These are phyloP conservation scores for Drosophila sucinea DNA, from an alignment of 1,140 invertebrate genomes.

Conservation along the genomic window DNA sequence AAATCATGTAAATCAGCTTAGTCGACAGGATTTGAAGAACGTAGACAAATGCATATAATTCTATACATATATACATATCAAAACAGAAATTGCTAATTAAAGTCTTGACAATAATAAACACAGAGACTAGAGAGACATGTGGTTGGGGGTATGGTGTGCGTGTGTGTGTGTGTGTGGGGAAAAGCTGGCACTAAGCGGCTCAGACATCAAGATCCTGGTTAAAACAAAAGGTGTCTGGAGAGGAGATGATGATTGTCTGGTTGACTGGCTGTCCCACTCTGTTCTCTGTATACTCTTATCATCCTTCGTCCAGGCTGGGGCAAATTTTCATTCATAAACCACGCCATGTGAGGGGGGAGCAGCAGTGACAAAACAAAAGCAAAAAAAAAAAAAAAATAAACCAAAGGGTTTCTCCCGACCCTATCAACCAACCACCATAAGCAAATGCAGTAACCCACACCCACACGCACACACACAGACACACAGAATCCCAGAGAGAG, in stretches of 20 bases:
- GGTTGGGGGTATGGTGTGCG: background rate
- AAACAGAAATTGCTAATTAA: slow-evolving; percentile 56
- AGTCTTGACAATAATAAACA: slow-evolving; percentile 52
- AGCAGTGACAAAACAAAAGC: slow-evolving; percentile 6
- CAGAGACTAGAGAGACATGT: background rate
- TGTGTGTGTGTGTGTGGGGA: background rate
- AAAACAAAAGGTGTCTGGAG: slow-evolving; percentile 52
- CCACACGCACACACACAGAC: slow-evolving; percentile 12
- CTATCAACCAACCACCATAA: slow-evolving; percentile 1
- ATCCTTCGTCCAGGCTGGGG: slow-evolving; percentile 35
- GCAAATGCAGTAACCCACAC: slow-evolving; percentile 40
- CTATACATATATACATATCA: slow-evolving; percentile 8
- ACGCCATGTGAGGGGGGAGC: background rate
- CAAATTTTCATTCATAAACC: slow-evolving; percentile 46
- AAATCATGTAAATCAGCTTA: slow-evolving; percentile 29
- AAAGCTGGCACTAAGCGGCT: slow-evolving; percentile 47
- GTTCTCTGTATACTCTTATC: slow-evolving; percentile 22
- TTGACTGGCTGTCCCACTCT: slow-evolving; percentile 13
- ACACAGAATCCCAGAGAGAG: slow-evolving; percentile 32
- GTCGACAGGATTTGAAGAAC: slow-evolving; percentile 18
- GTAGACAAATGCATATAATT: slow-evolving; percentile 36
- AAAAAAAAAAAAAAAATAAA: background rate
- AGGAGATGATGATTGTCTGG: slow-evolving; percentile 35
- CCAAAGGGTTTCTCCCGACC: slow-evolving; percentile 34
- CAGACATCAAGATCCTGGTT: slow-evolving; percentile 54